A percentile compares a stretch with the other conserved stretches of the same genome.
Evolutionary conservation across 2,797 vertebrate species (phyloP).

Genomic region (Mus minutoides): DNA sequence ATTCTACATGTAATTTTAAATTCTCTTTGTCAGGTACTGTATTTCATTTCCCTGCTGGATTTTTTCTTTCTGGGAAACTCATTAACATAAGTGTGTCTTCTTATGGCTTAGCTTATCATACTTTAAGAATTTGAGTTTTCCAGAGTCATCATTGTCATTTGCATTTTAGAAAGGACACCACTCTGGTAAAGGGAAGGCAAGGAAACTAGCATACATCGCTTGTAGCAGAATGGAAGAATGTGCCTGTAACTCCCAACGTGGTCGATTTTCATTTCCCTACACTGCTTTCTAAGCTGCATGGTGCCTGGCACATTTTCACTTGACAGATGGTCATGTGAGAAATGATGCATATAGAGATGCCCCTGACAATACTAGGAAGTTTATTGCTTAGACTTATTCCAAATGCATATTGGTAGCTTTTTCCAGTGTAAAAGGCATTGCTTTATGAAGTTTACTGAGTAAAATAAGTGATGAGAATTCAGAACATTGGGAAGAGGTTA

Average conservation of each 20-base stretch:
- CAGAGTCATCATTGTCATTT: not conserved
- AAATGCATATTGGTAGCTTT: conserved; percentile 38
- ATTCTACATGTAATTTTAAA: not conserved
- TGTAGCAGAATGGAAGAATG: not conserved
- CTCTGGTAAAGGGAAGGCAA: not conserved
- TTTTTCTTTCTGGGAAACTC: not conserved
- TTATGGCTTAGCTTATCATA: not conserved
- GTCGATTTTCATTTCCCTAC: not conserved
- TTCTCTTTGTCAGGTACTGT: not conserved
- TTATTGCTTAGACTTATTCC: conserved; percentile 53
- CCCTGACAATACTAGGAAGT: conserved; percentile 53
- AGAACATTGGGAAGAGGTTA: not conserved
- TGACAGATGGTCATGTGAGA: conserved; percentile 65
- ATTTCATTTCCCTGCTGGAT: not conserved
- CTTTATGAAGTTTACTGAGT: not conserved
- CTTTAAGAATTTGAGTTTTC: not conserved
- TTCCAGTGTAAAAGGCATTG: conserved; percentile 3
- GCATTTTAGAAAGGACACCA: not conserved
- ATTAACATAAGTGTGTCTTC: not conserved
- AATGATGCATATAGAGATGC: conserved; percentile 47
- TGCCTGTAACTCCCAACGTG: not conserved
- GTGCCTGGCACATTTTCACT: conserved; percentile 51
- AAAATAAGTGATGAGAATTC: not conserved
- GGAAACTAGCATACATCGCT: not conserved
- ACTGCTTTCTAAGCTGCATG: conserved; percentile 12